A percentile compares a stretch with the other conserved stretches of the same genome.
These are phyloP conservation scores for Cydia pomonella DNA, from an alignment of 1,140 invertebrate genomes.

Conservation along the genomic window DNA sequence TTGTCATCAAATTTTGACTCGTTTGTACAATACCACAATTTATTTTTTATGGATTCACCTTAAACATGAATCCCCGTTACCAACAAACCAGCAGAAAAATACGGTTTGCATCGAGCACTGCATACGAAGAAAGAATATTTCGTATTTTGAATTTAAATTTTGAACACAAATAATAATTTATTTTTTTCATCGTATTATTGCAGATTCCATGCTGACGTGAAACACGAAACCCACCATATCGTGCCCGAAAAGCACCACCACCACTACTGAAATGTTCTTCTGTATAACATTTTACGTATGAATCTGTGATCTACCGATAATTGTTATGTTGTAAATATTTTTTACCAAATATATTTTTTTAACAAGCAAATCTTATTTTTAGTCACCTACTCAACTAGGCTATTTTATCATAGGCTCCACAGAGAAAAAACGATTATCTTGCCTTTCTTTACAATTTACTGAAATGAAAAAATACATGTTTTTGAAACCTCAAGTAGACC, in stretches of 20 bases:
- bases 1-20: too few relatives aligned
- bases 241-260: conserved; percentile 43
- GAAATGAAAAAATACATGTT: too few relatives aligned
- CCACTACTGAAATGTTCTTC: conserved; percentile 35
- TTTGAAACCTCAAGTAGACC: too few relatives aligned
- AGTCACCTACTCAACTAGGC: not conserved
- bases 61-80: too few relatives aligned
- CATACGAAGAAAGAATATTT: too few relatives aligned
- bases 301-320: conserved; percentile 24
- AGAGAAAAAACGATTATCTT: not conserved
- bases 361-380: not conserved
- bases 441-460: too few relatives aligned
- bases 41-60: too few relatives aligned
- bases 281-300: not conserved
- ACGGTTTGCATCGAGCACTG: too few relatives aligned
- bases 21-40: too few relatives aligned
- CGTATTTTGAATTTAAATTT: too few relatives aligned
- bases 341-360: conserved; percentile 17
- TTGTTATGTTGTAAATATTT: conserved; percentile 30
- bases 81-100: too few relatives aligned
- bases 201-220: conserved; percentile 55
- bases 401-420: not conserved
- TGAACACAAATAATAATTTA: not conserved
- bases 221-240: conserved; percentile 50
- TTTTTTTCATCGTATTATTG: conserved; percentile 35